phyloP scores from a whole-genome alignment of 1,140 invertebrate genomes.

The Leguminivora glycinivorella region DNA sequence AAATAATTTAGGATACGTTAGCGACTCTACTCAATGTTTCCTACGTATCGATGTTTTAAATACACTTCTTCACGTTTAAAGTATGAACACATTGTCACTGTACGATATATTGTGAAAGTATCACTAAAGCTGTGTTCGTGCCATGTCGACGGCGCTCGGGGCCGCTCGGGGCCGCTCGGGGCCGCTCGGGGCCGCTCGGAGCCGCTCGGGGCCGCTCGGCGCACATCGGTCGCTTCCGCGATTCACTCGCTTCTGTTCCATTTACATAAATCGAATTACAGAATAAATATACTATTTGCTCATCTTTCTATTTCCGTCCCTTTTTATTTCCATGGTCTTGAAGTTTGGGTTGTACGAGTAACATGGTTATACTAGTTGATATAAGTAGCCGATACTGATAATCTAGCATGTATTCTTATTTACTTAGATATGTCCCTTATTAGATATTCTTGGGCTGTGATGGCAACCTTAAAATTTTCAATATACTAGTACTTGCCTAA shows the following conservation, averaged over 20 bases:
- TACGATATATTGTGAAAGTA: slow-evolving; percentile 34
- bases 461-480: slow-evolving; percentile 36
- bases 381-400: slow-evolving; percentile 15
- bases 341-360: slow-evolving; percentile 39
- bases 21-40: slow-evolving; percentile 38
- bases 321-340: slow-evolving; percentile 37
- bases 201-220: background rate
- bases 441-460: slow-evolving; percentile 71
- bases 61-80: slow-evolving; percentile 18
- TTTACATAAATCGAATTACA: slow-evolving; percentile 23
- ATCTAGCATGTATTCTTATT: slow-evolving; percentile 30
- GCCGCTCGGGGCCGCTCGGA: background rate
- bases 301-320: slow-evolving; percentile 67
- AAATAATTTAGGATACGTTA: slow-evolving; percentile 41
- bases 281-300: slow-evolving; percentile 44
- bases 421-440: slow-evolving; percentile 50
- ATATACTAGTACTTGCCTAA: slow-evolving; percentile 22
- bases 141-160: slow-evolving; percentile 21
- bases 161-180: background rate
- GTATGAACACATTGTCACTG: slow-evolving; percentile 11
- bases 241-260: slow-evolving; percentile 11
- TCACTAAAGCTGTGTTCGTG: slow-evolving; percentile 59
- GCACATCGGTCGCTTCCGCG: slow-evolving; percentile 12
- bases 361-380: slow-evolving; percentile 31
- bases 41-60: slow-evolving; percentile 41